These are phyloP conservation scores for Petrocephalus schoutedeni DNA, from an alignment of 2,797 vertebrate genomes.

Conservation along the genomic window DNA sequence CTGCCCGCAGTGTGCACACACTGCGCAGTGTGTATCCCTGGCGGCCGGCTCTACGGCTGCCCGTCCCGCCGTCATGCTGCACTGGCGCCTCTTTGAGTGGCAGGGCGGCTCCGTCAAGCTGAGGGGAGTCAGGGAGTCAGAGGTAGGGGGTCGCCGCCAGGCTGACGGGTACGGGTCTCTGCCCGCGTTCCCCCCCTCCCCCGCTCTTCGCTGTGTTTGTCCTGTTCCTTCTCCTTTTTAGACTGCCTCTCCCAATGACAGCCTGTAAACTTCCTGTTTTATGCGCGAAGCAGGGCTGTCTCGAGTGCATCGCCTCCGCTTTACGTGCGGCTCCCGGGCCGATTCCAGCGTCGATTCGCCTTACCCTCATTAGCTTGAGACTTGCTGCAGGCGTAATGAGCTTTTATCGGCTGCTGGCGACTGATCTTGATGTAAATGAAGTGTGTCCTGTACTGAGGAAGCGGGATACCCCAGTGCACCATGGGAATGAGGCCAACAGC, in stretches of 20 bases:
- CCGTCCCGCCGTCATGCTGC: conserved; percentile 50
- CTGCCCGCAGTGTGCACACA: conserved; percentile 26
- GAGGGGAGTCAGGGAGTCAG: conserved; percentile 47
- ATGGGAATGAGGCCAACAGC: neutral
- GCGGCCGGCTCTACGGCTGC: neutral
- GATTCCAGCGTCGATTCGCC: neutral
- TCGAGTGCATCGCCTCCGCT: neutral
- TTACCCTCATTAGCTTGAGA: neutral
- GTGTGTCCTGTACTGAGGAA: neutral
- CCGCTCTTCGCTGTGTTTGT: neutral
- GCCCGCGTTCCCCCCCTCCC: neutral
- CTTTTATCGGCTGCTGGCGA: neutral
- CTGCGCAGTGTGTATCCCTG: neutral
- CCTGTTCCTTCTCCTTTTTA: neutral
- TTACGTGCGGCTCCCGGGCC: too few species aligned
- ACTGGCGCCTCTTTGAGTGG: conserved; percentile 61
- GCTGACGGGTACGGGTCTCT: neutral
- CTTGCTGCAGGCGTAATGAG: neutral
- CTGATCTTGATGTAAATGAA: neutral
- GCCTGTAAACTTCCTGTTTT: conserved; percentile 7
- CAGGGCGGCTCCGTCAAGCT: conserved; percentile 67
- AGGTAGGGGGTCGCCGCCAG: conserved; percentile 63
- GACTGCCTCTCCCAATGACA: neutral
- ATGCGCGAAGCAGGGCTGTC: neutral
- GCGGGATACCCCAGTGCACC: neutral